A percentile compares a stretch with the other conserved stretches of the same genome.
Evolutionary conservation across 2,888 invertebrate species (phyloP).

Genomic region (Caradrina kadenii): DNA sequence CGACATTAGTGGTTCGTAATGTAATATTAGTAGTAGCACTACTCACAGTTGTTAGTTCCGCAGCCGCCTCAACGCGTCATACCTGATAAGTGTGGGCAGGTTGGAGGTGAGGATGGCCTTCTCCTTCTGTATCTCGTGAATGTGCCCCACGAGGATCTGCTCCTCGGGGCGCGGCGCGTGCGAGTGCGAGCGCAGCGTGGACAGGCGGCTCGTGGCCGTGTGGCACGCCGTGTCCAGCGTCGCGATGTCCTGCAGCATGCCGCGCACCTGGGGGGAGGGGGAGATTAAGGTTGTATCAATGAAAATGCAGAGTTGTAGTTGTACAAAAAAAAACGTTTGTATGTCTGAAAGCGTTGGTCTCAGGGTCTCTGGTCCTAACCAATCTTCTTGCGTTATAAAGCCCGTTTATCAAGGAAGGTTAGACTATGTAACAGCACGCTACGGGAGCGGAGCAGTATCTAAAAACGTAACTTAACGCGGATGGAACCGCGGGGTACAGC

Average conservation of each 20-base stretch:
- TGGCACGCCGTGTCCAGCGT: conserved; percentile 96
- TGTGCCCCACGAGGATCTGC: conserved; percentile 94
- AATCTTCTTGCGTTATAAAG: too few species aligned
- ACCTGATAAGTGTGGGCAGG: conserved; percentile 93
- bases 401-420: too few species aligned
- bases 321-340: too few species aligned
- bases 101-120: conserved; percentile 95
- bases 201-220: conserved; percentile 95
- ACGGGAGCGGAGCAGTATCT: too few species aligned
- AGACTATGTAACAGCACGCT: too few species aligned
- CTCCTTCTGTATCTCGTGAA: conserved; percentile 95
- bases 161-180: conserved; percentile 92
- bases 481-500: too few species aligned
- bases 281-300: too few species aligned
- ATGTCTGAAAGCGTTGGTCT: too few species aligned
- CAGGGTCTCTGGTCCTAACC: too few species aligned
- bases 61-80: conserved; percentile 1
- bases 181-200: conserved; percentile 92
- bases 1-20: too few species aligned
- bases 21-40: conserved; percentile 9
- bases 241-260: conserved; percentile 96
- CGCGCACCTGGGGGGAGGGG: conserved; percentile 92
- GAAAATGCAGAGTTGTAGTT: too few species aligned
- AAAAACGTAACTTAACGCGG: too few species aligned
- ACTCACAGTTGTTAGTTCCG: conserved; percentile 1